Percentiles rank a stretch among this genome's conserved stretches.
Evolutionary conservation across 2,888 invertebrate species (phyloP).

Genomic region (Papilio elwesi): DNA sequence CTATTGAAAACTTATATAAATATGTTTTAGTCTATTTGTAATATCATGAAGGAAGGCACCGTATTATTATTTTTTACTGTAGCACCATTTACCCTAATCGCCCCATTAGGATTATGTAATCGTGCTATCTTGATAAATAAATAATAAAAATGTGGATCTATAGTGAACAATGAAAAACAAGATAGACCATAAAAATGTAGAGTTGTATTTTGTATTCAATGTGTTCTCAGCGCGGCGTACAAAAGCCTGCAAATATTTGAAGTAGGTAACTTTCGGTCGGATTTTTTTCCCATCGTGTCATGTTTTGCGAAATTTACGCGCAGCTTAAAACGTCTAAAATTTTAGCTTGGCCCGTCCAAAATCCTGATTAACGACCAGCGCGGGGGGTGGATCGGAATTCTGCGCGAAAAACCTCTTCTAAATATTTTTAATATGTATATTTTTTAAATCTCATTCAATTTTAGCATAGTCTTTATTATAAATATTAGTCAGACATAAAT

Average conservation of each 20-base stretch:
- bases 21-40: too few species aligned
- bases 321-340: constrained; percentile 83
- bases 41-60: too few species aligned
- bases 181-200: constrained; percentile 9
- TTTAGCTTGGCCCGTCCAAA: constrained; percentile 86
- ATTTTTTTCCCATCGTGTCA: constrained; percentile 74
- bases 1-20: too few species aligned
- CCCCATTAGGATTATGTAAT: not conserved
- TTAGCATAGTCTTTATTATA: constrained; percentile 23
- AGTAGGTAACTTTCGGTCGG: constrained; percentile 64
- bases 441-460: constrained; percentile 56
- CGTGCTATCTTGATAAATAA: not conserved
- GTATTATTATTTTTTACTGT: too few species aligned
- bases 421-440: constrained; percentile 69
- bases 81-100: too few species aligned
- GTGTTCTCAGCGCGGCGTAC: constrained; percentile 25
- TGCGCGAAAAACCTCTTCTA: constrained; percentile 65
- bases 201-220: constrained; percentile 18
- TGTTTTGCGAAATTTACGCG: constrained; percentile 81
- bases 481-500: not conserved
- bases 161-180: not conserved
- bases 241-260: constrained; percentile 46
- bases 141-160: not conserved
- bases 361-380: constrained; percentile 86
- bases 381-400: constrained; percentile 62